Conservation (phyloP, 1,140 invertebrate species). For the Neodiprion pinetum region DNA sequence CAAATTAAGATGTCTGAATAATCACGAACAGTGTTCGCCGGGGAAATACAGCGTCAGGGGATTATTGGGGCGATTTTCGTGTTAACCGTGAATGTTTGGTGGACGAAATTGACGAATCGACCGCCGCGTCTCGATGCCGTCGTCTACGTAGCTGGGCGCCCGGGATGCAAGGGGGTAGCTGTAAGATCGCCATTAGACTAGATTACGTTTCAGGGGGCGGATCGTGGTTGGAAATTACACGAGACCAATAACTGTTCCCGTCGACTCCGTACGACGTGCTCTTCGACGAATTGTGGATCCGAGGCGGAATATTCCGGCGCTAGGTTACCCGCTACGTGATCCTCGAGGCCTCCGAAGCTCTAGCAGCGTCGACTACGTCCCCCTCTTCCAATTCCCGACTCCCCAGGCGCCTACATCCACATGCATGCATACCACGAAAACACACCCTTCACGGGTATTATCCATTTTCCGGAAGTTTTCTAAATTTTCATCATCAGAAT, state of each 20-base stretch:
- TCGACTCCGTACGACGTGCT: not conserved
- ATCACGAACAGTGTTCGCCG: too few species aligned
- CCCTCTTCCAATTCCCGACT: too few species aligned
- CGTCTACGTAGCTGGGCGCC: not conserved
- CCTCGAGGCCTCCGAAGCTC: not conserved
- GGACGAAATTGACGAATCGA: not conserved
- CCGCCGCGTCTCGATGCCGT: not conserved
- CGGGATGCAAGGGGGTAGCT: not conserved
- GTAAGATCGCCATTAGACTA: slow-evolving; percentile 16
- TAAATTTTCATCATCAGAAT: too few species aligned
- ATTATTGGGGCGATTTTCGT: not conserved
- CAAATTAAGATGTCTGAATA: too few species aligned
- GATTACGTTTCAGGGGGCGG: slow-evolving; percentile 18
- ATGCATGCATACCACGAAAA: too few species aligned
- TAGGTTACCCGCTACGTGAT: not conserved
- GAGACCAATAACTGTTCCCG: slow-evolving; percentile 14
- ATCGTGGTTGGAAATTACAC: slow-evolving; percentile 18
- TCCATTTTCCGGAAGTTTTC: too few species aligned
- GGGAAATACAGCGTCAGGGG: too few species aligned
- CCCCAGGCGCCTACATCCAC: too few species aligned
- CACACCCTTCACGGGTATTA: too few species aligned
- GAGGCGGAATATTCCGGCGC: not conserved
- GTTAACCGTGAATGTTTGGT: not conserved
- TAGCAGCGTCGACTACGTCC: too few species aligned
- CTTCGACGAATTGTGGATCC: not conserved